Conservation (phyloP, 2,797 vertebrate genomes). For the Rhabdomys pumilio region DNA sequence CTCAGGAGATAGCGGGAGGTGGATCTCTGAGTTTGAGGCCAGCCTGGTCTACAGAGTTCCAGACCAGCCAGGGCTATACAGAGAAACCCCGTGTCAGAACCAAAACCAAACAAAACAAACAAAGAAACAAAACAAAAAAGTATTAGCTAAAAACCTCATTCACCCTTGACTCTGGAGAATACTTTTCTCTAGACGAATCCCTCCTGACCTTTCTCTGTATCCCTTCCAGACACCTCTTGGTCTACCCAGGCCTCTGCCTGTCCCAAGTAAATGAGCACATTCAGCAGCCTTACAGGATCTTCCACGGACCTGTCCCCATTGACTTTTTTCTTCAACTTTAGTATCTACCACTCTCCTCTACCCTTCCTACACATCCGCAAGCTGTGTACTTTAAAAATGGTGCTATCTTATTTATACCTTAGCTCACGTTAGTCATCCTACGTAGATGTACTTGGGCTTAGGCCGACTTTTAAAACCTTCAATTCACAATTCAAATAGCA, state of each 20-base stretch:
- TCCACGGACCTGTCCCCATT: background rate
- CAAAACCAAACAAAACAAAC: background rate
- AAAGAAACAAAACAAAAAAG: background rate
- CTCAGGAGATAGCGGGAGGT: background rate
- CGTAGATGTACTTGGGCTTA: background rate
- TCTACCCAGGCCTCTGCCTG: background rate
- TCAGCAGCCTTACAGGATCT: slow-evolving; percentile 3
- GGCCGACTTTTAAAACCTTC: slow-evolving; percentile 7
- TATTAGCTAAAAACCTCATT: background rate
- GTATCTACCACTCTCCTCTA: background rate
- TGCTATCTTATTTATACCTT: background rate
- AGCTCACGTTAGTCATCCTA: background rate
- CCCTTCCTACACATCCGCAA: background rate
- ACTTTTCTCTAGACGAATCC: slow-evolving; percentile 25
- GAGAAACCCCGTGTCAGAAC: background rate
- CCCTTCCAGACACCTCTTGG: background rate
- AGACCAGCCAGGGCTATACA: background rate
- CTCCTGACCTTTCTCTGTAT: background rate
- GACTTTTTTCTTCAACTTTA: slow-evolving; percentile 3
- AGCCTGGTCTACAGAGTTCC: background rate
- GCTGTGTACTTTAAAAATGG: background rate
- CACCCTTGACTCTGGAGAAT: background rate
- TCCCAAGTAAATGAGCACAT: background rate
- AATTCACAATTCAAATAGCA: background rate
- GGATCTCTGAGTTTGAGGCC: background rate